phyloP scores from a whole-genome alignment of 2,797 vertebrate genomes.

The Echiichthys vipera region DNA sequence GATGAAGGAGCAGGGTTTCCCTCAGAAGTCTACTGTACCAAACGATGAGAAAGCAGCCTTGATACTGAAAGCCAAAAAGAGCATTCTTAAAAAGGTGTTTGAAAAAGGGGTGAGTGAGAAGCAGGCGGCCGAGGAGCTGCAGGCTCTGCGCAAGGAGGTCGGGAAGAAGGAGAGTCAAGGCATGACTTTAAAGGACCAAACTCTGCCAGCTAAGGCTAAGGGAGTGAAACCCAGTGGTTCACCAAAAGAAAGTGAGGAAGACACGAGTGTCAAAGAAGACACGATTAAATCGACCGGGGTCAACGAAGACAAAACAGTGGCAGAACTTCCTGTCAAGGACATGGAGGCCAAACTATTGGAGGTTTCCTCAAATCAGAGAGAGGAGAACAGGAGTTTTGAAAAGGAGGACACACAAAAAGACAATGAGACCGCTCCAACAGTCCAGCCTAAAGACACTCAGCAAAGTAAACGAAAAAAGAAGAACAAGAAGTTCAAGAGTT shows the following conservation, averaged over 20 bases:
- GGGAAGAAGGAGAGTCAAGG: conserved; percentile 59
- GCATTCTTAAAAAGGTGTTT: conserved; percentile 85
- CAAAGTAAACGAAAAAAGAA: conserved; percentile 59
- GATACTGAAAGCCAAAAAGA: conserved; percentile 84
- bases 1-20: conserved; percentile 36
- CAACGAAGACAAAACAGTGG: conserved; percentile 1
- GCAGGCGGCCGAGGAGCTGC: conserved; percentile 82
- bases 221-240: too few species aligned
- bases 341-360: background rate
- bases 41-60: conserved; percentile 78
- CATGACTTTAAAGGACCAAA: background rate
- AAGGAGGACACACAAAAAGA: too few species aligned
- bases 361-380: conserved; percentile 16
- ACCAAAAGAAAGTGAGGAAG: too few species aligned
- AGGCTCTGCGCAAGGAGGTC: conserved; percentile 73
- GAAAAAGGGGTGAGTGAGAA: conserved; percentile 81
- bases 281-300: background rate
- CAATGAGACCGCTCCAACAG: background rate
- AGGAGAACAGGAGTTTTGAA: background rate
- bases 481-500: conserved; percentile 65
- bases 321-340: conserved; percentile 13
- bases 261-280: too few species aligned
- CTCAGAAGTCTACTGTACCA: conserved; percentile 64
- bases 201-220: background rate
- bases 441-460: conserved; percentile 39